Evolutionary conservation across 2,113 vertebrate species (phyloP).

Genomic region (Papio anubis): DNA sequence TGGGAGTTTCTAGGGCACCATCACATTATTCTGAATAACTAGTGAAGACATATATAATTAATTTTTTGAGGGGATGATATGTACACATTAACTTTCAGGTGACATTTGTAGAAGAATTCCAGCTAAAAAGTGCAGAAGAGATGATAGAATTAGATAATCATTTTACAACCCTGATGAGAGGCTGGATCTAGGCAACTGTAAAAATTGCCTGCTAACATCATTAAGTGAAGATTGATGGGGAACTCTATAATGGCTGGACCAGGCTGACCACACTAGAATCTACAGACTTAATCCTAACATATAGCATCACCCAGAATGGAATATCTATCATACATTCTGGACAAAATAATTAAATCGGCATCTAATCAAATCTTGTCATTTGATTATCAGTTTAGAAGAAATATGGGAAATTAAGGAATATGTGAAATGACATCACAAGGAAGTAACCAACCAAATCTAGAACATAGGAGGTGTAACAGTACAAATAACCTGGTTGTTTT

Average conservation of each 20-base stretch:
- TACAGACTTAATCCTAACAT: background rate
- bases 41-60: background rate
- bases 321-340: background rate
- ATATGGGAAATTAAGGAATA: background rate
- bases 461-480: background rate
- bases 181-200: background rate
- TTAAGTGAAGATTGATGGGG: background rate
- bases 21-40: background rate
- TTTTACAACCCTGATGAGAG: background rate
- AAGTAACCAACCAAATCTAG: background rate
- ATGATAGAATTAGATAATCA: background rate
- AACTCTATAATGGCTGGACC: background rate
- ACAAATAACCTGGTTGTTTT: background rate
- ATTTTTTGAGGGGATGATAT: background rate
- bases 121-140: background rate
- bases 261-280: background rate
- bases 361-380: background rate
- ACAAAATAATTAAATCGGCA: background rate
- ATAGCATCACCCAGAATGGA: background rate
- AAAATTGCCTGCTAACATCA: background rate
- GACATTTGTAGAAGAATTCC: conserved; percentile 5
- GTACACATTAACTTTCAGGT: background rate
- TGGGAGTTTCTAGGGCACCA: background rate
- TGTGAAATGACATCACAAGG: background rate
- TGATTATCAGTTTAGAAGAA: background rate